phyloP scores from a whole-genome alignment of 2,888 invertebrate genomes.

The Venusia cambrica region DNA sequence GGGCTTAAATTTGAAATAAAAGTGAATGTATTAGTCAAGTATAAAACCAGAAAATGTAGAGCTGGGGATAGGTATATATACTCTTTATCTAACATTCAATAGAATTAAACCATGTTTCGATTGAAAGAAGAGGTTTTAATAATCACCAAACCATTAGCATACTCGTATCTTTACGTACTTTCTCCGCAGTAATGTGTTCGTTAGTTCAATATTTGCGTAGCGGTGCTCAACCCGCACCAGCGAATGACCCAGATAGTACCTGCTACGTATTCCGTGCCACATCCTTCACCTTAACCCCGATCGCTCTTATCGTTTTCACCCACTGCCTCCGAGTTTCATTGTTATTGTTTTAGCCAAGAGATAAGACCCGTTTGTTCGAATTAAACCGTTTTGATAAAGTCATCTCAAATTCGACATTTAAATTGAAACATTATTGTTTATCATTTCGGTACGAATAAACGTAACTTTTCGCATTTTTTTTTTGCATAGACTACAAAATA shows the following conservation, averaged over 20 bases:
- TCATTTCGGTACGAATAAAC: no score
- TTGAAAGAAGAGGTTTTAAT: constrained; percentile 22
- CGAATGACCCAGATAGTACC: constrained; percentile 44
- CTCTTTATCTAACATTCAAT: no score
- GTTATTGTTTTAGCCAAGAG: constrained; percentile 27
- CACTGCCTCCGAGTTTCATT: constrained; percentile 24
- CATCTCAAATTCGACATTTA: constrained; percentile 27
- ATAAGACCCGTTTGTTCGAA: constrained; percentile 31
- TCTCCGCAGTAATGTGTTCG: constrained; percentile 72
- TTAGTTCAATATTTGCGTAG: constrained; percentile 76
- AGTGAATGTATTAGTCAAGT: no score
- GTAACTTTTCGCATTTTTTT: no score
- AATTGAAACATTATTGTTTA: constrained; percentile 26
- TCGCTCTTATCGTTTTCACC: constrained; percentile 37
- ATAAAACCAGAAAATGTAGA: no score
- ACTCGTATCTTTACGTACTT: constrained; percentile 56
- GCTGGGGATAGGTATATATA: no score
- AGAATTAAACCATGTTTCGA: constrained; percentile 11
- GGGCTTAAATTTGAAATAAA: no score
- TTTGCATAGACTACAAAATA: no score
- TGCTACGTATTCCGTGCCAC: constrained; percentile 32
- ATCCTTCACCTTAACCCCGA: constrained; percentile 55
- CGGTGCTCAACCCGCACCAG: constrained; percentile 47
- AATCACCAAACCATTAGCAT: constrained; percentile 32
- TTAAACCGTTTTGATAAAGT: constrained; percentile 31